These are phyloP conservation scores for Hypothenemus hampei DNA, from an alignment of 1,140 invertebrate genomes.

Conservation along the genomic window DNA sequence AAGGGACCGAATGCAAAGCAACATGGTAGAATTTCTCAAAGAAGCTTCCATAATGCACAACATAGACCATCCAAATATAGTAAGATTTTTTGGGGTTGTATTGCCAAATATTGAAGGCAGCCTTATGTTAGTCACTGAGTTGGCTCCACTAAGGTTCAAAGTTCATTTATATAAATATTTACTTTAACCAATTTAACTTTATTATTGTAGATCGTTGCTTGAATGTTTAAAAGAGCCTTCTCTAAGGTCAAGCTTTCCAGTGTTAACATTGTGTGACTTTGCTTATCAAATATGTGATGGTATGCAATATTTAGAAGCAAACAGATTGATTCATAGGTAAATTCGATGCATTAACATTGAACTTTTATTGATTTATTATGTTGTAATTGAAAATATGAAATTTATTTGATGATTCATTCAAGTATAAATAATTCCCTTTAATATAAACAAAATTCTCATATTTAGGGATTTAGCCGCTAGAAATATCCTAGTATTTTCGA, in stretches of 20 bases:
- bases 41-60: conserved; percentile 98
- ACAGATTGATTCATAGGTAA: conserved; percentile 85
- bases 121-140: conserved; percentile 93
- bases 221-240: conserved; percentile 94
- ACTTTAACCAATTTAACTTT: not conserved
- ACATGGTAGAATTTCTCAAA: conserved; percentile 94
- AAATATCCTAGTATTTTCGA: conserved; percentile 94
- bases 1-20: conserved; percentile 89
- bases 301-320: conserved; percentile 92
- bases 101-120: conserved; percentile 76
- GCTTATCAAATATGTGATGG: conserved; percentile 93
- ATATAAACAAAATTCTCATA: conserved; percentile 31
- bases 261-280: conserved; percentile 85
- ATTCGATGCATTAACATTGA: not conserved
- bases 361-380: not conserved
- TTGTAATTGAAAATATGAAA: not conserved
- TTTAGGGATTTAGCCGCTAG: conserved; percentile 85
- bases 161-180: not conserved
- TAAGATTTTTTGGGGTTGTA: conserved; percentile 94
- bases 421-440: no score
- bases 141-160: conserved; percentile 70
- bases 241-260: conserved; percentile 80
- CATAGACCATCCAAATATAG: conserved; percentile 95
- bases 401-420: conserved; percentile 1
- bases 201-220: conserved; percentile 66